Conservation (phyloP, 2,888 invertebrate genomes). For the Spodoptera picta region DNA sequence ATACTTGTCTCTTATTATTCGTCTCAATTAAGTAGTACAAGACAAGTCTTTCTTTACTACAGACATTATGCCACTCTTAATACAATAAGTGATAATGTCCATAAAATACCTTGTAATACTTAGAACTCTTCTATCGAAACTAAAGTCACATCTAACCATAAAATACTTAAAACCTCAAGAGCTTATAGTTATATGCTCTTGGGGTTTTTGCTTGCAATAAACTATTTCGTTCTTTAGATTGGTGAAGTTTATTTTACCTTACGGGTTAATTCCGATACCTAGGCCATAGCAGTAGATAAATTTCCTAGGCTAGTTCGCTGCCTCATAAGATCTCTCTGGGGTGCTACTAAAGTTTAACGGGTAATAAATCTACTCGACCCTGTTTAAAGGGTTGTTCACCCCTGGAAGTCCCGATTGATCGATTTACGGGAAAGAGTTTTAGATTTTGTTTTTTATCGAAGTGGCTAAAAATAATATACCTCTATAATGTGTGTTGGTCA, state of each 20-base stretch:
- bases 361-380: constrained; percentile 63
- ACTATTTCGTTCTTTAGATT: constrained; percentile 30
- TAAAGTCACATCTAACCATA: background rate
- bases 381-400: constrained; percentile 60
- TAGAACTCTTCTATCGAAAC: too few relatives aligned
- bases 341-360: constrained; percentile 63
- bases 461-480: too few relatives aligned
- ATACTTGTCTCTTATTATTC: too few relatives aligned
- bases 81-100: too few relatives aligned
- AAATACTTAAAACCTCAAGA: constrained; percentile 13
- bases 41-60: too few relatives aligned
- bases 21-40: too few relatives aligned
- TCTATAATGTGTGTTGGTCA: too few relatives aligned
- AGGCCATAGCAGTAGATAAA: constrained; percentile 45
- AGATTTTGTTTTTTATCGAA: too few relatives aligned
- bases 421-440: constrained; percentile 9
- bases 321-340: constrained; percentile 61
- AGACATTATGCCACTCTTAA: too few relatives aligned
- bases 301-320: constrained; percentile 46
- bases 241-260: constrained; percentile 40
- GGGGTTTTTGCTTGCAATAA: constrained; percentile 17
- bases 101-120: too few relatives aligned
- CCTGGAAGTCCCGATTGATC: constrained; percentile 32
- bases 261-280: constrained; percentile 41
- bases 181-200: background rate